These are phyloP conservation scores for Agrenia bidenticulata DNA, from an alignment of 2,888 invertebrate genomes.

Conservation along the genomic window DNA sequence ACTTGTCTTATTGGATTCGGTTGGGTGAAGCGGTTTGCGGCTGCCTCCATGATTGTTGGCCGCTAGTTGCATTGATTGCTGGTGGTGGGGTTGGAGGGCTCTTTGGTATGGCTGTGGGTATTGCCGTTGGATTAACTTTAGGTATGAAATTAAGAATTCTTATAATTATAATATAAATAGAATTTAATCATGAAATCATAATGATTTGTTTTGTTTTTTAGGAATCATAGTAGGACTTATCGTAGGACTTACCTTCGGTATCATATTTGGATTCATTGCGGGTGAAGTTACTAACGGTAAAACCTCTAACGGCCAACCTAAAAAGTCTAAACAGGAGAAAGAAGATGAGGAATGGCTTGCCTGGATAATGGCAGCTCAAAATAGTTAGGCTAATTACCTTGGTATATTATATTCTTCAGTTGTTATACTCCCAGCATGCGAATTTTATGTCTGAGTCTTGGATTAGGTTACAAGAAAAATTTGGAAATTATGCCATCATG, in stretches of 20 bases:
- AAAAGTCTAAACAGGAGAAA: constrained; percentile 53
- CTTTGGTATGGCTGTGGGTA: constrained; percentile 50
- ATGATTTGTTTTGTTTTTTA: not conserved
- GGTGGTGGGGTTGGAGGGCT: constrained; percentile 51
- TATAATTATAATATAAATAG: no score
- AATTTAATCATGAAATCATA: no score
- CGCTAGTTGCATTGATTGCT: constrained; percentile 51
- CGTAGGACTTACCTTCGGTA: constrained; percentile 52
- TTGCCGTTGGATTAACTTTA: constrained; percentile 52
- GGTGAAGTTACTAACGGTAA: constrained; percentile 53
- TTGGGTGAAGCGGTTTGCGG: constrained; percentile 49
- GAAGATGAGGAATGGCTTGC: constrained; percentile 54
- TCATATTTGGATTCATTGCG: constrained; percentile 52
- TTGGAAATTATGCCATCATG: no score
- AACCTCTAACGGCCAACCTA: constrained; percentile 47
- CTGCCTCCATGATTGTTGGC: constrained; percentile 53
- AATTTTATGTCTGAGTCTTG: no score
- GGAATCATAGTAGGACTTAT: constrained; percentile 47
- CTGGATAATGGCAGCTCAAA: constrained; percentile 52
- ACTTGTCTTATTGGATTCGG: constrained; percentile 48
- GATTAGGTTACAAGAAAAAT: no score
- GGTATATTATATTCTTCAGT: no score
- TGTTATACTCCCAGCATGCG: no score
- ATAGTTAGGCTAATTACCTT: constrained; percentile 17
- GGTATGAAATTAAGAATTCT: constrained; percentile 30